These are phyloP conservation scores for Drepana arcuata DNA, from an alignment of 1,140 invertebrate species.

Conservation along the genomic window DNA sequence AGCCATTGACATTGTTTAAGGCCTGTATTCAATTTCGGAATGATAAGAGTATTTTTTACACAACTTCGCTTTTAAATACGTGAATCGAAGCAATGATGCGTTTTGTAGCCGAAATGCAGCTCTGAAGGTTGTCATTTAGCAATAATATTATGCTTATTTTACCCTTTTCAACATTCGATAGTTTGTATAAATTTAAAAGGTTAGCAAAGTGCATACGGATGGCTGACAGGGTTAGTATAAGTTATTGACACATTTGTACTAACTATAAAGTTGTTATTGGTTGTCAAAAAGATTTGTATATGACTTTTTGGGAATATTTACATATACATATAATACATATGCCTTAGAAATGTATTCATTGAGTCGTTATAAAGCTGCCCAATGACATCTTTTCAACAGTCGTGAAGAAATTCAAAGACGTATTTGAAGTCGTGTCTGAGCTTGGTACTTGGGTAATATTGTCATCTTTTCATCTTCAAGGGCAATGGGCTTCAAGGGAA, in stretches of 20 bases:
- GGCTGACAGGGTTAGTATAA: conserved; percentile 1
- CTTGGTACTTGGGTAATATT: too few relatives aligned
- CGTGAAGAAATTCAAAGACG: too few relatives aligned
- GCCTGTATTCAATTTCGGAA: too few relatives aligned
- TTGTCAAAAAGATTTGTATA: conserved; percentile 1
- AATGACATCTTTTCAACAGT: too few relatives aligned
- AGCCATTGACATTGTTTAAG: not conserved
- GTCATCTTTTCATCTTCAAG: too few relatives aligned
- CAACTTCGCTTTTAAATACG: conserved; percentile 3
- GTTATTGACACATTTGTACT: not conserved
- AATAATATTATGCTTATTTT: conserved; percentile 15
- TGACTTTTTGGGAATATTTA: too few relatives aligned
- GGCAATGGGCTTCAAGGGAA: too few relatives aligned
- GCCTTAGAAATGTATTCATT: too few relatives aligned
- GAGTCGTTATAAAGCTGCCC: too few relatives aligned
- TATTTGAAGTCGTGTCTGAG: too few relatives aligned
- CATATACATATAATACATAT: too few relatives aligned
- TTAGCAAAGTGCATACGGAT: not conserved
- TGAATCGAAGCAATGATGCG: conserved; percentile 1
- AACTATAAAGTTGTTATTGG: conserved; percentile 1
- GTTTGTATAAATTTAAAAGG: conserved; percentile 8
- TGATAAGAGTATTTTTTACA: too few relatives aligned
- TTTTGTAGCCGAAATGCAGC: not conserved
- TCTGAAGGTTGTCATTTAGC: conserved; percentile 7
- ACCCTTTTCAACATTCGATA: conserved; percentile 12